Percentiles rank a stretch among this genome's conserved stretches.
phyloP scores from a whole-genome alignment of 2,888 invertebrate genomes.

The Lathronympha strigana region DNA sequence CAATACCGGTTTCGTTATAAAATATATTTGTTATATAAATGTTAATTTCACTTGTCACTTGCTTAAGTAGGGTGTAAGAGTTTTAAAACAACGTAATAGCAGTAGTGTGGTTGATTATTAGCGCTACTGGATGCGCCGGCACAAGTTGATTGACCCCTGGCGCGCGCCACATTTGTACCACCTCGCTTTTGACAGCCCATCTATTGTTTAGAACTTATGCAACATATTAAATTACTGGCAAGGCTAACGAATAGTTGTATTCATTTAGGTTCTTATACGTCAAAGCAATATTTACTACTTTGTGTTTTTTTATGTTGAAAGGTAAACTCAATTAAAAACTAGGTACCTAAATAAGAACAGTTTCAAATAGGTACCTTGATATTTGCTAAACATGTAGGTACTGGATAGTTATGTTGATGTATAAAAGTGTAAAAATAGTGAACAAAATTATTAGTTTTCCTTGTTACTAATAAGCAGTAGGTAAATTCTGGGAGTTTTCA shows the following conservation, averaged over 20 bases:
- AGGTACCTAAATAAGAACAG: too few species aligned
- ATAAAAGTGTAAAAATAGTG: too few species aligned
- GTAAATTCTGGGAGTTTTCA: too few species aligned
- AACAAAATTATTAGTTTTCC: too few species aligned
- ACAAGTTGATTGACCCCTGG: constrained; percentile 36
- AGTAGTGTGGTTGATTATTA: constrained; percentile 32
- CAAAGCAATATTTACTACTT: too few species aligned
- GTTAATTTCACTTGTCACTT: constrained; percentile 1
- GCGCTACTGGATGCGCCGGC: constrained; percentile 31
- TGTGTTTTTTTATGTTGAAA: too few species aligned
- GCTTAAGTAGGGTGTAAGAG: neutral
- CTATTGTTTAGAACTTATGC: constrained; percentile 27
- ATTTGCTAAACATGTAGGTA: too few species aligned
- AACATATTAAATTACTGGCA: constrained; percentile 8
- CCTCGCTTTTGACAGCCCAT: constrained; percentile 28
- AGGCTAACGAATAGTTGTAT: neutral
- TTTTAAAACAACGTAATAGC: constrained; percentile 5
- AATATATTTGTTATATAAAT: neutral
- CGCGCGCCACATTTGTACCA: constrained; percentile 37
- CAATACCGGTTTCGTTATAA: neutral
- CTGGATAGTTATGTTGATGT: too few species aligned
- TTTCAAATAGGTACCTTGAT: too few species aligned
- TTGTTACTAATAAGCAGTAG: too few species aligned
- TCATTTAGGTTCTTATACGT: too few species aligned
- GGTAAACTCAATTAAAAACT: too few species aligned